Base-by-base conservation (phyloP, 2,888 invertebrate genomes). In the Halictus ligatus region DNA sequence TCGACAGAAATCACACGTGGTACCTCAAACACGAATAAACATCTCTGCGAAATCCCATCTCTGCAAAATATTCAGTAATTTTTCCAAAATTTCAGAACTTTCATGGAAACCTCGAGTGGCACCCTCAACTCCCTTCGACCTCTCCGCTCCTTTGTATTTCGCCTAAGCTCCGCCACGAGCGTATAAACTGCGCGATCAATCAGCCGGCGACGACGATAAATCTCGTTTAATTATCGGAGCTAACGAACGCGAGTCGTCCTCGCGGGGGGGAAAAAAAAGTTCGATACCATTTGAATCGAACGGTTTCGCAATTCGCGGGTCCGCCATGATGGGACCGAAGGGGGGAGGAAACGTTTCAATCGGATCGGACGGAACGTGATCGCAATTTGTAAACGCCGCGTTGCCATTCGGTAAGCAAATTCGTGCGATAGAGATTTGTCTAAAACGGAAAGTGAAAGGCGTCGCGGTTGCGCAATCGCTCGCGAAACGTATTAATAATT, bases 361-460 rank as follows among this genome's bases (percentile, higher is more conserved):
- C 64, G 43, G n/a, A 75, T 84, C 69, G 46, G 83, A 85, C 54
- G 40, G 6, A 7, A 64, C 7, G 69, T n/a, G 15, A 48, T 25
- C 2, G 64, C 54, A 76, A 76, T 69, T 84, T 48, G 64, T 50
- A 40, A 12, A n/a, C 74, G 54, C 48, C 80, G 75, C 80, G 75
- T 46, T 60, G 64, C 54, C 46, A 13, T 10, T 35, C 40, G 25
- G 46, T 15, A 64, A 8, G 77, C 50, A 85, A 86, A 85, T 79
- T 72, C 58, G 69, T 50, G 46, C 21, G 71, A 80, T 78, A 46
- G 58, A 54, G 85, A 78, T 85, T 85, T 74, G 69, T 85, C 85
- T 78, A 77, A 85, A 48, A 81, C 60, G 29, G 78, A 86, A 85
- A 85, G 86, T 85, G 85, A 86, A 86, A 86, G 85, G 86, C 25